Evolutionary conservation across 1,140 invertebrate species (phyloP), one percentile per base, ranked within the genome.

Genomic region (Drosophila nannoptera): DNA sequence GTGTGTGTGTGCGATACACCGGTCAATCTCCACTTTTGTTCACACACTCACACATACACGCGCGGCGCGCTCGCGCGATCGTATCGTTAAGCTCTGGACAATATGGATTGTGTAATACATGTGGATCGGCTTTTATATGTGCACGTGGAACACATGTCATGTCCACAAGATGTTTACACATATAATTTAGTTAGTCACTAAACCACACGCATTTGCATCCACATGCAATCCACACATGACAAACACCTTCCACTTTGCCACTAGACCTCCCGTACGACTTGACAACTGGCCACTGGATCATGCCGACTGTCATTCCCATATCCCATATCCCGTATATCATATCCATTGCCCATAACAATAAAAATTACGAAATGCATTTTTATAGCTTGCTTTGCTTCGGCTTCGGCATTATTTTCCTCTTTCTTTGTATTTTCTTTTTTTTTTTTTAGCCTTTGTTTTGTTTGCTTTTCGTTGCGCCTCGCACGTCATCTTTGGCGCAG

Each of bases 341-440:
- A 46, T 29, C 6, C 16, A 31, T 52, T 66, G 31, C 55, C 56
- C 77, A 78, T 77, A 71, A 77, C 42, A 72, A 71, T 62, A 70
- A 71, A 72, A 62, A 77, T 81, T 81, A 81, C 66, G 69, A 81
- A 81, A 81, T 81, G 74, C 62, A 74, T 71, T 74, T 82, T 70
- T 54, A 77, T 56, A 43, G 60, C 50, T 42, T 66, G 45, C 76
- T 60, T 73, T 72, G 36, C 16, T 38, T 38, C 50, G 50, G 14
- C 54, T 62, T 71, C 31, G 29, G 59, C 22, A 2, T 22, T 22
- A 22, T 56, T 33, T 14, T 11, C 5, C n/a, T 35, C 31, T 16
- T 31, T 7, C 2, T 29, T 45, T 59, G 43, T 7, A 36, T 48
- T 60, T 14, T 38, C 49, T 61, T 60, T 62, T 29, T 55, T 69